phyloP scores from a whole-genome alignment of 2,797 vertebrate species.

The Acrossocheilus fasciatus region DNA sequence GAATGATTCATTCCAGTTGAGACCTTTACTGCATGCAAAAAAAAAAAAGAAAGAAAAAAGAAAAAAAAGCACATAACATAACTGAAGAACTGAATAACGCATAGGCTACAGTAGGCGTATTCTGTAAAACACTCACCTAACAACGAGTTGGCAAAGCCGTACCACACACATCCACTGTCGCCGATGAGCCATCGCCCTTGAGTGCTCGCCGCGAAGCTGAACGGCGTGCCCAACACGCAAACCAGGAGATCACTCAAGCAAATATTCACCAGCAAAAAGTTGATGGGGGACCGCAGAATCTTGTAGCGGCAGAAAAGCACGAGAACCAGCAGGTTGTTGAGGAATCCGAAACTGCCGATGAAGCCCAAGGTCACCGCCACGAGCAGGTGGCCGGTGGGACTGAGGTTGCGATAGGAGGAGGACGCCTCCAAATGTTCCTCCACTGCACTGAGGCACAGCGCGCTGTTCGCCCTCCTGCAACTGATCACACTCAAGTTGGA shows the following conservation, averaged over 20 bases:
- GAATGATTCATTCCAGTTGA: not conserved
- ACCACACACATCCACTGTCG: conserved; percentile 81
- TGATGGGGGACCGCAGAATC: conserved; percentile 84
- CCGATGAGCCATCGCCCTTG: conserved; percentile 86
- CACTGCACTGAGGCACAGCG: conserved; percentile 72
- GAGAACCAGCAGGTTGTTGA: conserved; percentile 82
- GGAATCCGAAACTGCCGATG: conserved; percentile 79
- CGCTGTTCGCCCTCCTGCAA: conserved; percentile 73
- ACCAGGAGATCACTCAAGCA: conserved; percentile 85
- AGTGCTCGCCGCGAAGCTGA: conserved; percentile 86
- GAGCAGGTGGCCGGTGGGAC: conserved; percentile 78
- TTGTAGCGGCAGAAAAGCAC: conserved; percentile 82
- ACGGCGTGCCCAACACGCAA: conserved; percentile 84
- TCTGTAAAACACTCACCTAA: conserved; percentile 79
- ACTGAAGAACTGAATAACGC: not conserved
- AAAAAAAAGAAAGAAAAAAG: not conserved
- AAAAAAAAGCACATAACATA: not conserved
- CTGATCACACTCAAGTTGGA: conserved; percentile 78
- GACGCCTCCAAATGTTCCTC: conserved; percentile 66
- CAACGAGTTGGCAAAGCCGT: conserved; percentile 83
- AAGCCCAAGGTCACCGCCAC: conserved; percentile 81
- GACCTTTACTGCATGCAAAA: not conserved
- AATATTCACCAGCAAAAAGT: conserved; percentile 85
- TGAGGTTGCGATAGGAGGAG: conserved; percentile 71
- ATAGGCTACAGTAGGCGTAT: too few species aligned